phyloP scores from a whole-genome alignment of 1,140 invertebrate species.

The Trinorchestia longiramus region DNA sequence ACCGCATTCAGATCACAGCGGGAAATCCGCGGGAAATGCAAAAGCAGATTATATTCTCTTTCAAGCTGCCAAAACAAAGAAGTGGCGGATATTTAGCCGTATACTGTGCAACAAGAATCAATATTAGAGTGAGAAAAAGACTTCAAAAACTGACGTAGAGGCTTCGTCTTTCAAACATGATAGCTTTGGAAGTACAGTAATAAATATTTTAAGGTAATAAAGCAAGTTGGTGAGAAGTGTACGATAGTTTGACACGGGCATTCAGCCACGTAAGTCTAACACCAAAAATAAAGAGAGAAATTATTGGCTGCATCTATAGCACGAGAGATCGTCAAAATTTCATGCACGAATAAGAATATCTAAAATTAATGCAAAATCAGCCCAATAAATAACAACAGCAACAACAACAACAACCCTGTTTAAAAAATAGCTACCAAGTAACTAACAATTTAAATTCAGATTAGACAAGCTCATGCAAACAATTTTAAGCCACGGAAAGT shows the following conservation, averaged over 20 bases:
- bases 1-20: neutral
- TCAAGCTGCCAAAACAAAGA: constrained; percentile 29
- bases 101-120: neutral
- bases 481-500: neutral
- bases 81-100: constrained; percentile 2
- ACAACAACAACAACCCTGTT: neutral
- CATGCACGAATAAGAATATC: neutral
- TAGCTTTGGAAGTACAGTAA: neutral
- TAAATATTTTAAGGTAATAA: neutral
- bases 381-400: neutral
- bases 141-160: neutral
- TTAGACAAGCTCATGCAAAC: neutral
- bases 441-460: neutral
- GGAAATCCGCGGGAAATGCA: neutral
- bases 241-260: constrained; percentile 7
- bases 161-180: neutral
- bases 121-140: constrained; percentile 13
- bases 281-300: neutral
- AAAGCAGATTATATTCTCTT: constrained; percentile 24
- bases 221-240: constrained; percentile 21
- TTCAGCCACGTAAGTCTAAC: constrained; percentile 13
- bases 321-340: neutral
- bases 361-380: neutral
- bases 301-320: neutral
- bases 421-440: neutral